These are phyloP conservation scores for Rhizoglyphus robini DNA, from an alignment of 1,140 invertebrate genomes.

Conservation along the genomic window DNA sequence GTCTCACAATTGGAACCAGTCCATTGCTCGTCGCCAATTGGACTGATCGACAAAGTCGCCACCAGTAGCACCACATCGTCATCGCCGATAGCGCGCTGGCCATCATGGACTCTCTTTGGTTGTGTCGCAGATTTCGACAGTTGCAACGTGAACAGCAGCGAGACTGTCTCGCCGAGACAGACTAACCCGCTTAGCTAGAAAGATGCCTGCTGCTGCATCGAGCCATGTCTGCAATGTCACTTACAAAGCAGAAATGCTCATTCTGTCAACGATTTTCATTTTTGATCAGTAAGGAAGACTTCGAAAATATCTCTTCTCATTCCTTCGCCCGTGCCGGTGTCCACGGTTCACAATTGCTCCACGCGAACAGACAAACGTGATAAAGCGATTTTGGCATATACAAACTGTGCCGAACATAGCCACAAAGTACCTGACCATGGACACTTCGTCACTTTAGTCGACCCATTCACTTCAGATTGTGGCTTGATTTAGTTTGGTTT, in stretches of 20 bases:
- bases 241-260: constrained; percentile 1
- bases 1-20: too few relatives aligned
- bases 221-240: neutral
- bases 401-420: neutral
- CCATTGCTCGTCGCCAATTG: too few relatives aligned
- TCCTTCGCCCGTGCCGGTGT: too few relatives aligned
- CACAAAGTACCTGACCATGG: neutral
- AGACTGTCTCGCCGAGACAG: neutral
- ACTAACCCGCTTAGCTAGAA: neutral
- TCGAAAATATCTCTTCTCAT: neutral
- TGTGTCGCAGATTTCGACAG: neutral
- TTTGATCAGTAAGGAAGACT: neutral
- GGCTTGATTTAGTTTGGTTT: too few relatives aligned
- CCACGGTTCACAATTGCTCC: too few relatives aligned
- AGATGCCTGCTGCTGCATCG: neutral
- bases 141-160: neutral
- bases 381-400: neutral
- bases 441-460: too few relatives aligned
- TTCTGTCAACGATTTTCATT: neutral
- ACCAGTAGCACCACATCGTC: neutral
- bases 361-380: too few relatives aligned
- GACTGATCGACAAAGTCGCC: too few relatives aligned
- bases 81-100: neutral
- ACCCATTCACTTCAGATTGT: too few relatives aligned
- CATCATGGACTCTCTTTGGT: neutral